Evolutionary conservation across 2,113 vertebrate species (phyloP), one percentile per base, ranked within the genome.

Genomic region (Diadophis punctatus): DNA sequence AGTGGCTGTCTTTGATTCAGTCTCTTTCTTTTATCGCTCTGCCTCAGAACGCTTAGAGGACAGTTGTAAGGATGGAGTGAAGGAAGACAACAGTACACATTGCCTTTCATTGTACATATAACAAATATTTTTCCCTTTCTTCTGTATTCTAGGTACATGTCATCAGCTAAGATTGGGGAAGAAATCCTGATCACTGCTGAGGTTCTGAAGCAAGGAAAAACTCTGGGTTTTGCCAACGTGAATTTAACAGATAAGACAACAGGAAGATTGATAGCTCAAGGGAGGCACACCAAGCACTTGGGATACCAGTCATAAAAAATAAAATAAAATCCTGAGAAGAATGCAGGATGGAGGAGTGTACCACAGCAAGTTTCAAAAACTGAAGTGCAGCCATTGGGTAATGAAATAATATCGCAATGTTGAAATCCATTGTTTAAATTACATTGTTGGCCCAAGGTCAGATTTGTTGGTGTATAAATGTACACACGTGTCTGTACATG

Each of bases 221-320:
- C 93, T 14, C 84, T 99, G 86, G 99, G 98, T 0, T 99, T 99
- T 96, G 96, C 99, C 39, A 98, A 97, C 0, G 99, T 99, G 92
- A 99, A 99, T 95, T 97, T 99, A 94, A 98, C 97, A 88, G 98
- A 96, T 97, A 99, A 99, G 95, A 96, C 93, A 0, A 99, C 98
- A 0, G 99, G 99, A 90, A 99, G 98, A 95, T 90, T 99, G 90
- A 97, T 99, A 91, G 99, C 99, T 89, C 99, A 99, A 97, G 99
- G 99, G 39, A 97, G 99, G 95, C 99, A 99, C 94, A 99, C 99
- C 4, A 99, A 99, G 95, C 98, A 98, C 97, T 92, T 99, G 12
- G 98, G 99, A 58, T 96, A 94, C 94, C 97, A 94, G 96, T 91
- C 39, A 0, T 46, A 93, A 56, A 80, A 94, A 8, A 2, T 39